Percentiles rank a stretch among this genome's conserved stretches.
phyloP scores from a whole-genome alignment of 2,113 vertebrate genomes.

The Channa maculata region DNA sequence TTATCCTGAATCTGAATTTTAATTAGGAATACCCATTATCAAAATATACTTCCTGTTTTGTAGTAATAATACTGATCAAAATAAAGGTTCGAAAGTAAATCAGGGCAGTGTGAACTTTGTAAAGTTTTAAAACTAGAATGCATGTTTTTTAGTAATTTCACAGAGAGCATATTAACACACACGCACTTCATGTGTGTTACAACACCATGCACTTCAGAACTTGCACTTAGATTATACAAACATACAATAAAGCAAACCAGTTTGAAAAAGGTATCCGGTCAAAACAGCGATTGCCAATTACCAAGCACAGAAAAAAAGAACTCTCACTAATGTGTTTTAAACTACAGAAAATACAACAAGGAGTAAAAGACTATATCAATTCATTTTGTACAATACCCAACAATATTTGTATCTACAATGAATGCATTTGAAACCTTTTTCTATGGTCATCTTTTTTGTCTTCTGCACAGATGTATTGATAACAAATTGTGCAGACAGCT shows the following conservation, averaged over 20 bases:
- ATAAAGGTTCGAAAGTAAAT: slow-evolving; percentile 12
- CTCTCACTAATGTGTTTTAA: slow-evolving; percentile 35
- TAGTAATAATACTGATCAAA: slow-evolving; percentile 7
- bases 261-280: slow-evolving; percentile 65
- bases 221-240: slow-evolving; percentile 79
- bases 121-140: slow-evolving; percentile 52
- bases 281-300: slow-evolving; percentile 75
- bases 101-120: slow-evolving; percentile 28
- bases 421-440: slow-evolving; percentile 48
- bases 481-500: slow-evolving; percentile 17
- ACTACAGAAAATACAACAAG: slow-evolving; percentile 72
- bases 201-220: slow-evolving; percentile 76
- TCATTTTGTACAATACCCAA: slow-evolving; percentile 79
- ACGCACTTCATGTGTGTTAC: slow-evolving; percentile 14
- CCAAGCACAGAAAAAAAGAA: slow-evolving; percentile 76
- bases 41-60: slow-evolving; percentile 51
- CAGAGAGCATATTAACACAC: slow-evolving; percentile 57
- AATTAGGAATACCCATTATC: slow-evolving; percentile 40
- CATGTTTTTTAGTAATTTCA: slow-evolving; percentile 18
- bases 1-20: slow-evolving; percentile 6
- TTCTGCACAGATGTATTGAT: slow-evolving; percentile 17
- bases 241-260: slow-evolving; percentile 80
- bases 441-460: slow-evolving; percentile 42
- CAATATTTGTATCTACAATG: slow-evolving; percentile 75
- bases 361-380: slow-evolving; percentile 74